Evolutionary conservation across 2,888 invertebrate species (phyloP).

Genomic region (Orthosia gothica): DNA sequence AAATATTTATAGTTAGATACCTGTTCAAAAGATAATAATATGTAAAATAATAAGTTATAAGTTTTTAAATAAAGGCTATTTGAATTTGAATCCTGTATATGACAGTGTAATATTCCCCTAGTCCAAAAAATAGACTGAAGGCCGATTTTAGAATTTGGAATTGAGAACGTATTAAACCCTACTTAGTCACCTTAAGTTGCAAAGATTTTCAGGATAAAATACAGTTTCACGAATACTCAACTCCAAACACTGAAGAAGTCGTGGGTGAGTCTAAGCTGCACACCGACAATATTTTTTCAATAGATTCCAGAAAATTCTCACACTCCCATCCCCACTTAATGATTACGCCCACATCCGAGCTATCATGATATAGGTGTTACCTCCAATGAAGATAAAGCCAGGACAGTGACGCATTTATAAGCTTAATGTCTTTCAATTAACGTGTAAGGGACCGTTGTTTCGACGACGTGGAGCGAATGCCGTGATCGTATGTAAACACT

Average conservation of each 20-base stretch:
- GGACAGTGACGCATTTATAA: slow-evolving; percentile 57
- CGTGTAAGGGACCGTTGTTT: slow-evolving; percentile 68
- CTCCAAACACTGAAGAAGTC: neutral
- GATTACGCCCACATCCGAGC: slow-evolving; percentile 57
- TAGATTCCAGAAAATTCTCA: slow-evolving; percentile 37
- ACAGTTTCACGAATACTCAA: neutral
- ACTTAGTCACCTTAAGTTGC: neutral
- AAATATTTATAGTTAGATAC: too few relatives aligned
- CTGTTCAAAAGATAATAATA: too few relatives aligned
- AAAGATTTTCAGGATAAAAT: neutral
- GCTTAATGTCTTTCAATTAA: slow-evolving; percentile 80
- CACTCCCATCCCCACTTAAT: slow-evolving; percentile 53
- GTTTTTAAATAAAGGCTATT: too few relatives aligned
- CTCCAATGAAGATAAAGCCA: slow-evolving; percentile 67
- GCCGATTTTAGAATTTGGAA: neutral
- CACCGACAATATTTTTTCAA: neutral
- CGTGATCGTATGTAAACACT: slow-evolving; percentile 64
- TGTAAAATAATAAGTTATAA: too few relatives aligned
- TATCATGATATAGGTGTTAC: slow-evolving; percentile 67
- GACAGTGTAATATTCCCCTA: too few relatives aligned
- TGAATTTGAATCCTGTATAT: too few relatives aligned
- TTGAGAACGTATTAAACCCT: neutral
- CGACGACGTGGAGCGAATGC: slow-evolving; percentile 56
- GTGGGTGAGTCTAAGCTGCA: neutral
- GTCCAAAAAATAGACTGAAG: neutral